phyloP scores from a whole-genome alignment of 2,888 invertebrate species.

The Sinotaia quadrata region DNA sequence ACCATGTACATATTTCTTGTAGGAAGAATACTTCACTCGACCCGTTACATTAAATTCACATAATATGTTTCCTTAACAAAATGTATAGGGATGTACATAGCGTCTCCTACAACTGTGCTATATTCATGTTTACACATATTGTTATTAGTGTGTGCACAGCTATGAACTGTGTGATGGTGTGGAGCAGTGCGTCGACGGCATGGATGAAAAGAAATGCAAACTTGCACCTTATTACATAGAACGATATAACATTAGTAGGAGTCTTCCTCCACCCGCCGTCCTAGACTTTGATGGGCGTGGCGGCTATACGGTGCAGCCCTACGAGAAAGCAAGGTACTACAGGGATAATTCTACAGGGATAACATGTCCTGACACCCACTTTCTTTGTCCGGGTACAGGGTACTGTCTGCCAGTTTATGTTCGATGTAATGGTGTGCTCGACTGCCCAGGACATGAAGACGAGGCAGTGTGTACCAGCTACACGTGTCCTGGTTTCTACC shows the following conservation, averaged over 20 bases:
- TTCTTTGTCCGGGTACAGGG: conserved; percentile 6
- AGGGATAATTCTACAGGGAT: background rate
- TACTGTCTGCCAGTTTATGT: conserved; percentile 34
- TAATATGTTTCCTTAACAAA: too few relatives aligned
- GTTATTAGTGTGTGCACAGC: background rate
- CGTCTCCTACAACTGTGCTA: too few relatives aligned
- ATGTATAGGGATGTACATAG: too few relatives aligned
- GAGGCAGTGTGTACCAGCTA: conserved; percentile 18
- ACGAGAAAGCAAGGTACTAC: too few relatives aligned
- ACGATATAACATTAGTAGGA: background rate
- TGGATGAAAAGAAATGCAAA: conserved; percentile 51
- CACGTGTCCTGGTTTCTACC: conserved; percentile 26
- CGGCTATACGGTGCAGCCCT: background rate
- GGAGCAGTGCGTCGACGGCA: conserved; percentile 51
- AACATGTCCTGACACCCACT: conserved; percentile 25
- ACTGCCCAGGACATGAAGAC: conserved; percentile 31
- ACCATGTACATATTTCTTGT: too few relatives aligned
- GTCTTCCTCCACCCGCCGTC: conserved; percentile 6
- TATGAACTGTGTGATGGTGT: conserved; percentile 42
- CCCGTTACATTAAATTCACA: too few relatives aligned
- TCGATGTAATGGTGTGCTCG: conserved; percentile 29
- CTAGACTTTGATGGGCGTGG: conserved; percentile 17
- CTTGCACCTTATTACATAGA: background rate
- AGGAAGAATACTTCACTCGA: too few relatives aligned
- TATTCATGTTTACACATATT: too few relatives aligned